Base-by-base conservation (phyloP, 2,888 invertebrate species). In the Gibbula magus region DNA sequence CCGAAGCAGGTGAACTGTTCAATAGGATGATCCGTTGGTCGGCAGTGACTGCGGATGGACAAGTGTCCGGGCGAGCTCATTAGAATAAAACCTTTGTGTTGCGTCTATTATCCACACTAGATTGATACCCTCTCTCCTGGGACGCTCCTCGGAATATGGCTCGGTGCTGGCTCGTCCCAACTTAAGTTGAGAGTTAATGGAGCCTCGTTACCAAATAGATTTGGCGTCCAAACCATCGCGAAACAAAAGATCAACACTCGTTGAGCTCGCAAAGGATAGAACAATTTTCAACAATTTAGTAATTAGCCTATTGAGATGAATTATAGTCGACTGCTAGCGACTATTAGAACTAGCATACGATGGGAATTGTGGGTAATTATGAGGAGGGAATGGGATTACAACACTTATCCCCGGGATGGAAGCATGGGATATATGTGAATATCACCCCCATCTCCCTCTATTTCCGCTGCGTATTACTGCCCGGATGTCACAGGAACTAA, bases 241-340 rank as follows among this genome's bases (percentile, higher is more conserved):
- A 70, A 70, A 70, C 70, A 70, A 70, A 70, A 70, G 70, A 70
- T 70, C 70, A 70, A 70, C 70, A 13, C 70, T 16, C n/a, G 70
- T 35, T 35, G 35, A 70, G 70, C 25, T 20, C 18, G 70, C 70
- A 70, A 70, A 70, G 70, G 70, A 70, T 35, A 70, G 35, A 35
- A 70, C 70, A 35, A 70, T 70, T 70, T 70, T 70, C 70, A 70
- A 70, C 70, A 70, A 70, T 70, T 70, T 70, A 70, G 70, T 70
- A 70, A 70, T 70, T 70, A 35, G 70, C 35, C 39, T 35, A 35
- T 70, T 39, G 70, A 70, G 70, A 70, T 35, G 32, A 35, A 70
- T 70, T 70, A 70, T 35, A 20, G 70, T n/a, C 20, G 70, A 32
- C 35, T 35, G 32, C 39, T 70, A 18, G 61, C 35, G 4, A 35